phyloP scores from a whole-genome alignment of 2,113 vertebrate genomes.

The Mus pahari region DNA sequence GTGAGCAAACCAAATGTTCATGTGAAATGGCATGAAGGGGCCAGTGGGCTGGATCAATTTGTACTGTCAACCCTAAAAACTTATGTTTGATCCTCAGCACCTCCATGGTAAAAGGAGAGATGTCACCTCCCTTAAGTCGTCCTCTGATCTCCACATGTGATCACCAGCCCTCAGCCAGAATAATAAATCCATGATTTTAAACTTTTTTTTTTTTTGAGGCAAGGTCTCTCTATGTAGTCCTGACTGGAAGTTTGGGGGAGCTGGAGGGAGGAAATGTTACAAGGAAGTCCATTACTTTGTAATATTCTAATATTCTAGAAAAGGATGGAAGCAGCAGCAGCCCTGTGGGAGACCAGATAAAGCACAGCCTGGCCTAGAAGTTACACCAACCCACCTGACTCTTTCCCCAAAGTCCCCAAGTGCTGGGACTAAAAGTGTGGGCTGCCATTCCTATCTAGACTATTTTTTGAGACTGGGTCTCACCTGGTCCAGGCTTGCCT shows the following conservation, averaged over 20 bases:
- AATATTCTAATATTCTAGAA: neutral
- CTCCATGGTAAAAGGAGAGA: neutral
- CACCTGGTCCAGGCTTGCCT: neutral
- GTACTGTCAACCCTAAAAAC: no score
- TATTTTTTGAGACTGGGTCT: neutral
- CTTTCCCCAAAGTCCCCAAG: neutral
- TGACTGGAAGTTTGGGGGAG: neutral
- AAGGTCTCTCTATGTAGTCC: neutral
- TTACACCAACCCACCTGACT: neutral
- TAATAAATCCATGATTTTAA: neutral
- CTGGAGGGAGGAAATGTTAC: neutral
- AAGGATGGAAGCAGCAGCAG: neutral
- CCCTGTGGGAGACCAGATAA: neutral
- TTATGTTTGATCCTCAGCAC: neutral
- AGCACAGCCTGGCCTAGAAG: neutral
- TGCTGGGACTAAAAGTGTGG: neutral
- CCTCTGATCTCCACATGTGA: neutral
- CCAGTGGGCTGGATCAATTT: neutral
- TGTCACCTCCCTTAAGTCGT: neutral
- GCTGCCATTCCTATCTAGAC: neutral
- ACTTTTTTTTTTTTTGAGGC: neutral
- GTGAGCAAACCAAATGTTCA: neutral
- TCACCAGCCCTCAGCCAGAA: neutral
- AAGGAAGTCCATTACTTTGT: neutral
- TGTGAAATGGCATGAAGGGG: neutral